Evolutionary conservation across 2,113 vertebrate species (phyloP), one percentile per base, ranked within the genome.

Genomic region (Pachypanchax playfairii): DNA sequence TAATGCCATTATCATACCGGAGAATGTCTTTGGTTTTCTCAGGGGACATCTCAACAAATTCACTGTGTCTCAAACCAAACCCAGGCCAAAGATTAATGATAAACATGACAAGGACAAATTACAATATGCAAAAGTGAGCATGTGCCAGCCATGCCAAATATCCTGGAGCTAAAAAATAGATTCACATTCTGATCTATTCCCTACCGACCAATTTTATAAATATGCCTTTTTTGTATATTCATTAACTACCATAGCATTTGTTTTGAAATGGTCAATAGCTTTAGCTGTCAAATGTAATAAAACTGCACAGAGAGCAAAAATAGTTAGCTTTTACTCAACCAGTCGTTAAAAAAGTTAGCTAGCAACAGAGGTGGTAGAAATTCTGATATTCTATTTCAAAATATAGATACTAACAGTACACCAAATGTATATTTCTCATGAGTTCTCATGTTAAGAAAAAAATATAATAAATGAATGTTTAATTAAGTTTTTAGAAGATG

Each of bases 61-160:
- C 84, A 88, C 69, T 48, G 41, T 54, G 85, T 89, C 85, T 79
- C 75, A 73, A 65, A 83, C 75, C 65, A 82, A n/a, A 72, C 62
- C 75, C 65, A 65, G 90, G 85, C 84, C 87, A 91, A 91, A 91
- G 90, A 92, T 92, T 92, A 91, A 90, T 91, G 89, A 89, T 88
- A 91, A 91, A 91, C 84, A 87, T 91, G 89, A 89, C 91, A 90
- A 89, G 87, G 88, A 92, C 88, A 91, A 91, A 91, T 90, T 88
- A 88, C 83, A 90, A 88, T 80, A 85, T 85, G 79, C 29, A 65
- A 80, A 88, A 82, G 87, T 89, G 90, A 85, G 79, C 86, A 82
- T 89, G 79, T 64, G 83, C 67, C 42, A 29, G 64, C 70, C 49
- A 72, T 56, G 4, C 70, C 75, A 73, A 83, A 87, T 88, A 87